These are phyloP conservation scores for Microcaecilia unicolor DNA, from an alignment of 2,797 vertebrate species.

Conservation along the genomic window DNA sequence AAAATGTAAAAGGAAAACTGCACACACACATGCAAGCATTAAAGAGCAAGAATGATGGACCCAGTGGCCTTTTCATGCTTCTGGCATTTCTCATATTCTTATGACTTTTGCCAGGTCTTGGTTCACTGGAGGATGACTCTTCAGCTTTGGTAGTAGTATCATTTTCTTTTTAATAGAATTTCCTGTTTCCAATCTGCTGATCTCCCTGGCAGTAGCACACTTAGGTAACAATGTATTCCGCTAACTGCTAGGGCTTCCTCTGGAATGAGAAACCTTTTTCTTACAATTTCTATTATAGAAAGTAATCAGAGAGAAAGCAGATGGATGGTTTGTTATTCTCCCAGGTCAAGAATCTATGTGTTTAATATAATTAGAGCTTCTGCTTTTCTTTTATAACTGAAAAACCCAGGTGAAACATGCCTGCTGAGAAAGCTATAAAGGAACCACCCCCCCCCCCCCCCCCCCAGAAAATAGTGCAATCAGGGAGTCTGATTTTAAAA, in stretches of 20 bases:
- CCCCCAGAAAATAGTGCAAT: too few species aligned
- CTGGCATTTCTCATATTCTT: constrained; percentile 14
- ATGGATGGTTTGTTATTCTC: background rate
- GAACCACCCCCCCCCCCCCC: too few species aligned
- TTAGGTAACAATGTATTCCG: background rate
- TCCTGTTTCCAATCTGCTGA: constrained; percentile 4
- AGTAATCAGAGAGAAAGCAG: background rate
- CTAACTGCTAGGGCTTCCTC: background rate
- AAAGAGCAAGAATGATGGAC: background rate
- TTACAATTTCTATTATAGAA: background rate
- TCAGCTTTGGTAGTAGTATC: background rate
- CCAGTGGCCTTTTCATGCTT: constrained; percentile 8
- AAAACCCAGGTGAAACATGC: too few species aligned
- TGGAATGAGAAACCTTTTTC: background rate
- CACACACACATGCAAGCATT: too few species aligned
- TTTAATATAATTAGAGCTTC: too few species aligned
- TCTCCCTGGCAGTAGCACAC: constrained; percentile 8
- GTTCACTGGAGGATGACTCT: constrained; percentile 11
- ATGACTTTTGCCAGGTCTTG: constrained; percentile 5
- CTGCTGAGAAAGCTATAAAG: too few species aligned
- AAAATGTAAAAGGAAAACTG: too few species aligned
- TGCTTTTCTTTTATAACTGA: too few species aligned
- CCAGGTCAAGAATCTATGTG: background rate
- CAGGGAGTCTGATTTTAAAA: too few species aligned
- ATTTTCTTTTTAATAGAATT: constrained; percentile 11